Evolutionary conservation across 2,888 invertebrate species (phyloP), one percentile per base, ranked within the genome.

Genomic region (Dolomedes plantarius): DNA sequence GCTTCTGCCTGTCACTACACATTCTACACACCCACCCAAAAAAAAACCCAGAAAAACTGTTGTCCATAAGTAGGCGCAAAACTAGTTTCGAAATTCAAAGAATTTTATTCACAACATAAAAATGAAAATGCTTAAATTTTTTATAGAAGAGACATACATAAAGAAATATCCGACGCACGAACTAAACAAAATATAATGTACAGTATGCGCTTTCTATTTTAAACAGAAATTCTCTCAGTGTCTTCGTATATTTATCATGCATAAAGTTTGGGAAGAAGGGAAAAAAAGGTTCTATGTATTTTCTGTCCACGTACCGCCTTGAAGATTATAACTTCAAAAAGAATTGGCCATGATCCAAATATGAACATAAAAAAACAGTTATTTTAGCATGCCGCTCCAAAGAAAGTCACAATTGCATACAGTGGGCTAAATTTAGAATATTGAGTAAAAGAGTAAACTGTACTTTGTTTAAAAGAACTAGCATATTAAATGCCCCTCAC

Each of bases 291-390:
- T 50, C 13, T 77, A 77, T 69, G 65, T 65, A 65, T 65, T 65
- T 65, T 77, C 32, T 31, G 32, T 69, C 32, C 64, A 32, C 36
- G n/a, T 69, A 46, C 56, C 68, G 36, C 27, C 13, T 13, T 27
- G 31, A 32, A 56, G 50, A 77, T 69, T 77, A 77, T 56, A 56
- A 77, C 36, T 77, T 77, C 69, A n/a, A 23, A 39, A 56, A 29
- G 50, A 69, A 46, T 50, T 77, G 77, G 77, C 46, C 23, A 50
- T 13, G n/a, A 11, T 77, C 77, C 77, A 77, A 77, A 39, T 77
- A 77, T 77, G 36, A 39, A 27, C 56, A 77, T 69, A 77, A 77
- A 76, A 64, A 76, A 46, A 46, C 46, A 46, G 46, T 56, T 56
- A 23, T 56, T 56, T 23, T 23, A 56, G 16, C 23, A 23, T 56